A percentile compares a stretch with the other conserved stretches of the same genome.
phyloP scores from a whole-genome alignment of 37 sponge, comb jelly and placozoan genomes.

The Halisarca cf. caerulea region DNA sequence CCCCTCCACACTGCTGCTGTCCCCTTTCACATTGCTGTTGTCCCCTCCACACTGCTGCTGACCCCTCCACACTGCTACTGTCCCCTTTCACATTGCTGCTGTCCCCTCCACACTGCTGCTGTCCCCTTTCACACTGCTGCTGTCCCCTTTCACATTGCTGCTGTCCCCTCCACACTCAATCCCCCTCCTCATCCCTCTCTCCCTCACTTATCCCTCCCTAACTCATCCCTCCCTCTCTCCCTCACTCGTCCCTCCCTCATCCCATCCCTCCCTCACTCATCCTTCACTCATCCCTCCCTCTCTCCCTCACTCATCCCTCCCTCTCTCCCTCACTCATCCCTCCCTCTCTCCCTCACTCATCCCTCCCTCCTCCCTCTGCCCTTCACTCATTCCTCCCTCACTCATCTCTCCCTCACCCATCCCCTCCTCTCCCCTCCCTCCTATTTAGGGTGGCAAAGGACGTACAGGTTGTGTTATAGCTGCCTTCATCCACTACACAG shows the following conservation, averaged over 20 bases:
- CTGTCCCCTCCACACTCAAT: neutral
- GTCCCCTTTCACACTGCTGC: neutral
- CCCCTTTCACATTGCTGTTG: neutral
- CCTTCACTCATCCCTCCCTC: neutral
- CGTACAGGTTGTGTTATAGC: slow-evolving; percentile 96
- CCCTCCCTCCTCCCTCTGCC: neutral
- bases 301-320: neutral
- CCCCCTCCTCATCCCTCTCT: neutral
- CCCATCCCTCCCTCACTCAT: neutral
- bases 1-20: neutral
- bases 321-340: neutral
- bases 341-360: neutral
- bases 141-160: neutral
- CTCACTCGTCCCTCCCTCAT: neutral
- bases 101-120: neutral
- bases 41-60: neutral
- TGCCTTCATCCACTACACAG: slow-evolving; percentile 97
- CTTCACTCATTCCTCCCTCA: neutral
- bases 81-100: neutral
- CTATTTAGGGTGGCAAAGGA: slow-evolving; percentile 89
- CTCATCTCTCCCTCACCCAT: neutral
- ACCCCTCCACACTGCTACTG: too few relatives aligned
- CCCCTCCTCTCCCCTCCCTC: neutral
- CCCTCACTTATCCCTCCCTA: too few relatives aligned
- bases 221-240: neutral